Conservation (phyloP, 1,140 invertebrate genomes). For the Drosophila pseudoananassae region DNA sequence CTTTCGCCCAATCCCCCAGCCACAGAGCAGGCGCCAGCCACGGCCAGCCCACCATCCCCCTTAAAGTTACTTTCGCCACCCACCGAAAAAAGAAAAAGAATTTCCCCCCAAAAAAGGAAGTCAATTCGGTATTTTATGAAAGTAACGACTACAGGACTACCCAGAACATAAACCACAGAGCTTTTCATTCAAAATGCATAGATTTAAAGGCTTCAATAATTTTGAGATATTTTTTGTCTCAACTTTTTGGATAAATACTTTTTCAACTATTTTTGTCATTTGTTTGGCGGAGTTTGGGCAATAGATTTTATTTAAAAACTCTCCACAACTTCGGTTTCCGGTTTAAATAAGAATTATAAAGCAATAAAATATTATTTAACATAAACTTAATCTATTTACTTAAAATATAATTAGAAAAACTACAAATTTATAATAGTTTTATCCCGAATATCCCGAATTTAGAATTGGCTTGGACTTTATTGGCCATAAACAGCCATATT, state of each 20-base stretch:
- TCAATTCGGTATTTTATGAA: constrained; percentile 12
- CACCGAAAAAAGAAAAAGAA: constrained; percentile 55
- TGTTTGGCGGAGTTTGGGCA: background rate
- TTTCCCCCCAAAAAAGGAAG: constrained; percentile 27
- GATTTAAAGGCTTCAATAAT: background rate
- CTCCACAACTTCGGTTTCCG: no score
- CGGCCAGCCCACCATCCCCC: constrained; percentile 36
- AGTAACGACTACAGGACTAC: constrained; percentile 19
- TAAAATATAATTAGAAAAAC: no score
- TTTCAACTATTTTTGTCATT: background rate
- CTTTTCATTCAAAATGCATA: background rate
- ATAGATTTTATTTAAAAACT: no score
- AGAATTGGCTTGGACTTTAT: no score
- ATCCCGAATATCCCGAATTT: no score
- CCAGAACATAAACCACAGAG: constrained; percentile 10
- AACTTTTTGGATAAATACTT: background rate
- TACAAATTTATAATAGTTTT: no score
- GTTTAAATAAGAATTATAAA: no score
- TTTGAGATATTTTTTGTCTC: background rate
- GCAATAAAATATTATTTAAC: no score
- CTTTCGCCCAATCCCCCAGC: constrained; percentile 59
- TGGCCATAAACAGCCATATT: no score
- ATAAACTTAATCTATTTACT: no score
- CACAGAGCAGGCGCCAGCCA: constrained; percentile 67
- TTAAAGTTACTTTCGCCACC: constrained; percentile 73